Evolutionary conservation across 64 coral and sea anemone genomes (phyloP).

Genomic region (Stylophora pistillata): DNA sequence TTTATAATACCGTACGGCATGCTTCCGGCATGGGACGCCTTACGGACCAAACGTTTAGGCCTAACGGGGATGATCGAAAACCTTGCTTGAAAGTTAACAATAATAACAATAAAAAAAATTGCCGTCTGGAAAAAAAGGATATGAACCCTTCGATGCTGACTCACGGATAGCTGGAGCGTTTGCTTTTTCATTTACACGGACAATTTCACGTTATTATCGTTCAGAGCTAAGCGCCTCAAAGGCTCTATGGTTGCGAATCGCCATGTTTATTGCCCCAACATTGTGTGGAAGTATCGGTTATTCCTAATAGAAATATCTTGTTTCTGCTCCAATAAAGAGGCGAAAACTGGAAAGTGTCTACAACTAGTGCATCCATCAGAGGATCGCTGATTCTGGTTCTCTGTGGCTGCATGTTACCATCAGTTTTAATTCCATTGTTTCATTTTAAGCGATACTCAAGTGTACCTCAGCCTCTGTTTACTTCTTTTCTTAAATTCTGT

Average conservation of each 20-base stretch:
- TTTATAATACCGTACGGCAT: too few relatives aligned
- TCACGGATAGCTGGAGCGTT: not conserved
- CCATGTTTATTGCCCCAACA: conserved; percentile 59
- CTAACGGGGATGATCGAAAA: too few relatives aligned
- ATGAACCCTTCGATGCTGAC: not conserved
- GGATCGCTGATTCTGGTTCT: conserved; percentile 52
- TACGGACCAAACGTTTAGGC: too few relatives aligned
- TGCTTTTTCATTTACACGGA: not conserved
- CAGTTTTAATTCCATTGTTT: conserved; percentile 41
- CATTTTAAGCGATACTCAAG: conserved; percentile 47
- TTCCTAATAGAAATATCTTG: conserved; percentile 48
- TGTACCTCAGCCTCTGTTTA: not conserved
- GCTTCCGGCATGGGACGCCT: too few relatives aligned
- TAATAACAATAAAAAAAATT: not conserved
- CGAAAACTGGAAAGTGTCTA: conserved; percentile 47
- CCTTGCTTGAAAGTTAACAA: too few relatives aligned
- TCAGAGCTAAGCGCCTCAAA: not conserved
- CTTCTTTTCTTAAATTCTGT: conserved; percentile 59
- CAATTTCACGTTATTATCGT: conserved; percentile 15
- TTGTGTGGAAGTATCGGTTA: conserved; percentile 52
- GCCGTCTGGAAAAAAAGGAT: not conserved
- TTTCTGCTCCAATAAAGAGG: conserved; percentile 55
- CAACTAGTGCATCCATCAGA: conserved; percentile 66
- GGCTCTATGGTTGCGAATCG: not conserved
- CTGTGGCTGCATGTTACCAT: conserved; percentile 67